phyloP scores from a whole-genome alignment of 2,797 vertebrate species.

The Danio kyathit region DNA sequence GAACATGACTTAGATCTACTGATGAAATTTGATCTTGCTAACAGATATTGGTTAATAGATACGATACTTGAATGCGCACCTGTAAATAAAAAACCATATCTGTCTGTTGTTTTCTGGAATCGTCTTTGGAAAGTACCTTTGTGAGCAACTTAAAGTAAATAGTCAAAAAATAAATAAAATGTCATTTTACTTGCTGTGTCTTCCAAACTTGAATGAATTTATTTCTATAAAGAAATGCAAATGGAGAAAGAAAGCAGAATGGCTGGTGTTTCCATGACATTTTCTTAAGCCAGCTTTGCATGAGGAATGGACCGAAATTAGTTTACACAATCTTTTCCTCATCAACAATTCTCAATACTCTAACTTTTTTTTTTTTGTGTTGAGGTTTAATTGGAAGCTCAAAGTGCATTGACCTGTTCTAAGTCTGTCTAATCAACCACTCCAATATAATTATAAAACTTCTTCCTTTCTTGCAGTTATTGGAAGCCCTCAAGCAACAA shows the following conservation, averaged over 20 bases:
- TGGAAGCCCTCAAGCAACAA: slow-evolving; percentile 97
- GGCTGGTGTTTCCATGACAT: background rate
- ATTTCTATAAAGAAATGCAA: background rate
- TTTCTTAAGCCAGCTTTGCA: too few species aligned
- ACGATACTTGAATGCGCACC: background rate
- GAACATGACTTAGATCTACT: background rate
- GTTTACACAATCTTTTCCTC: background rate
- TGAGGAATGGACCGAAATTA: background rate
- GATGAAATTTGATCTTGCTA: background rate
- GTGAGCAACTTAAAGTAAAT: background rate
- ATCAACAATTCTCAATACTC: background rate
- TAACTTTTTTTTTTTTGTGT: background rate
- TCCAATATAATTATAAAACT: background rate
- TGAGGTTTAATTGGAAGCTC: background rate
- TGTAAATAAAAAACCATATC: background rate
- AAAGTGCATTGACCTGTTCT: background rate
- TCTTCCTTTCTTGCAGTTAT: slow-evolving; percentile 80
- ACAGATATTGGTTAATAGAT: background rate
- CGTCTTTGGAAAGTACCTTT: background rate
- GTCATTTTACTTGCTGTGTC: too few species aligned
- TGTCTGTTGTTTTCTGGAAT: background rate
- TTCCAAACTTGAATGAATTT: background rate
- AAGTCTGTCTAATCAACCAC: background rate
- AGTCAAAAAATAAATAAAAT: background rate
- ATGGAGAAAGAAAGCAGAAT: background rate